Evolutionary conservation across 2,113 vertebrate genomes (phyloP), one percentile per base, ranked within the genome.

Genomic region (Carassius gibelio): DNA sequence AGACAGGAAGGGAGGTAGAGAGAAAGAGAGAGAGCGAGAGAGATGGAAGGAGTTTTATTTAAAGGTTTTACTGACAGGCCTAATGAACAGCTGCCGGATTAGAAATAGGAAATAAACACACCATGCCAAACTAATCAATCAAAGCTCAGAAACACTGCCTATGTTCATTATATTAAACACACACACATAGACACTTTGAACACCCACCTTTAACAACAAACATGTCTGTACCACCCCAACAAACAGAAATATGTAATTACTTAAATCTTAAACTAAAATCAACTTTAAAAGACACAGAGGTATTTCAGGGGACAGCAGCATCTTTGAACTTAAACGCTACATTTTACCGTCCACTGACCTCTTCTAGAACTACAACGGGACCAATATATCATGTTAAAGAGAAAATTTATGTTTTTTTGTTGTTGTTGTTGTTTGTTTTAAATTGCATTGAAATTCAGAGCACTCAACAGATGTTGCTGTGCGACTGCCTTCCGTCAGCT

Each of bases 41-140:
- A 50, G 8, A 19, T 26, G 48, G 79, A 61, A 61, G 21, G 23
- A 45, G 14, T 62, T 62, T 62, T 62, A 64, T 50, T 76, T 62
- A 76, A 68, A 66, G 59, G 74, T 36, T 77, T 68, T 64, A 50
- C 59, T 66, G 62, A 84, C 74, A 84, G 42, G 34, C 45, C 50
- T 64, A 84, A 84, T 84, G 83, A 84, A 84, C 15, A 69, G 80
- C 45, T 82, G 62, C 80, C 45, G 26, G 64, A 82, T 71, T 82
- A 69, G 64, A 82, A 82, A 69, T 82, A 82, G 64, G 45, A 82
- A 82, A 82, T 82, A 82, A 82, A 36, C 64, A 82, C 11, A 1
- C 23, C 80, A 69, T 55, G 80, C 80, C 62, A 82, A 82, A 82
- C 64, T 82, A 82, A 82, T 82, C 80, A 82, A 82, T 82, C 80